A percentile compares a stretch with the other conserved stretches of the same genome.
Conservation (phyloP, 2,113 vertebrate species). For the Pelvicachromis taeniatus region DNA sequence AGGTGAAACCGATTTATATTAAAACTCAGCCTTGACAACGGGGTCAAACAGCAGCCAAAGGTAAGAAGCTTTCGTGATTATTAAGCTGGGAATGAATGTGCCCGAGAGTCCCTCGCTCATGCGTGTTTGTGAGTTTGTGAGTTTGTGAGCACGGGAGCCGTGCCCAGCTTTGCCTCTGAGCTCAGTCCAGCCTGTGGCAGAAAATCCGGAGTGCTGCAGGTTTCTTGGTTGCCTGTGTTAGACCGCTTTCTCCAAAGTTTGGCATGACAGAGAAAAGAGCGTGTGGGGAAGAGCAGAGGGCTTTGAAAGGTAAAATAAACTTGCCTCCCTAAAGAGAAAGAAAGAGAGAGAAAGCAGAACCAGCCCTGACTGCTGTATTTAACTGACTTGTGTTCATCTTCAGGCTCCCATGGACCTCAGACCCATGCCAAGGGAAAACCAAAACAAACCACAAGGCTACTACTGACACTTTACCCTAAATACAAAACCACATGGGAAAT, state of each 20-base stretch:
- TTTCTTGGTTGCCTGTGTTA: slow-evolving; percentile 39
- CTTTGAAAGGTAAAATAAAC: slow-evolving; percentile 59
- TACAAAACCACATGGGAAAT: slow-evolving; percentile 50
- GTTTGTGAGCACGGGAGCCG: slow-evolving; percentile 8
- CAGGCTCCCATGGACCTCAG: slow-evolving; percentile 63
- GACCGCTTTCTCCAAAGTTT: slow-evolving; percentile 49
- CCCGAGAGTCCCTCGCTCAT: neutral
- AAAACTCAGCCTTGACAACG: slow-evolving; percentile 2
- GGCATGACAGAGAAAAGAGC: slow-evolving; percentile 23
- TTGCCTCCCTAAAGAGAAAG: slow-evolving; percentile 19
- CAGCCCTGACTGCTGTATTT: neutral
- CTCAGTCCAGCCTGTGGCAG: slow-evolving; percentile 45
- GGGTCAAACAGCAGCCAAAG: neutral
- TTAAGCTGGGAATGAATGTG: slow-evolving; percentile 4
- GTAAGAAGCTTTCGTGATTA: neutral
- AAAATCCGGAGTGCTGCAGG: slow-evolving; percentile 31
- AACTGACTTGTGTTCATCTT: slow-evolving; percentile 27
- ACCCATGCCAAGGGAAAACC: slow-evolving; percentile 47
- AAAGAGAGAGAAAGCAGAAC: slow-evolving; percentile 22
- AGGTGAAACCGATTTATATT: slow-evolving; percentile 15
- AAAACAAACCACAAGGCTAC: slow-evolving; percentile 60
- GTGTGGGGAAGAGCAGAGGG: slow-evolving; percentile 28
- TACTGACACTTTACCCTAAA: slow-evolving; percentile 56
- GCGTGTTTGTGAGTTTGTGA: slow-evolving; percentile 7
- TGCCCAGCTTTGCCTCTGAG: slow-evolving; percentile 34